Evolutionary conservation across 2,113 vertebrate genomes (phyloP), one percentile per base, ranked within the genome.

Genomic region (Pelobates fuscus): DNA sequence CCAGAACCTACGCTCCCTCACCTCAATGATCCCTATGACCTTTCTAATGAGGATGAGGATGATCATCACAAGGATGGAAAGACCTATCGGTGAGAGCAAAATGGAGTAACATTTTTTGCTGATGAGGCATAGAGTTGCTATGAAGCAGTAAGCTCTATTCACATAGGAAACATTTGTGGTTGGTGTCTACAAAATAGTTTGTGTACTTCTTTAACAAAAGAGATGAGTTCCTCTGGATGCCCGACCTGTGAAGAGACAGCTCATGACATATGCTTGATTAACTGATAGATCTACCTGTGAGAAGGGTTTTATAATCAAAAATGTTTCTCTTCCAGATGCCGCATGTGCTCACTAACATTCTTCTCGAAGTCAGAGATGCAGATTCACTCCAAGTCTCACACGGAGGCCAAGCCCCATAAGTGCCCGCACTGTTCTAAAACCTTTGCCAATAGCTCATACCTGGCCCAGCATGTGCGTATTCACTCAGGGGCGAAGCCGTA

Each of bases 291-390:
- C n/a, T n/a, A n/a, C n/a, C n/a, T n/a, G n/a, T n/a, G n/a, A n/a
- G n/a, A n/a, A n/a, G n/a, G n/a, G n/a, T n/a, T n/a, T n/a, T n/a
- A n/a, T n/a, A n/a, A n/a, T n/a, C n/a, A n/a, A n/a, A n/a, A n/a
- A n/a, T n/a, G n/a, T 10, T 37, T 37, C 32, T 10, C 88, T 88
- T 80, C 82, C 15, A 99, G 97, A 94, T 99, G 97, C 93, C 94
- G 96, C 94, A 99, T 99, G 95, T 99, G 97, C 91, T 96, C 95
- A 80, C 92, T 97, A 92, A 99, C 97, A 85, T 99, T 99, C 95
- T 98, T 96, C 93, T 98, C 94, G 88, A 99, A 99, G 93, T 99
- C 97, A 85, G 96, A 99, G 93, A 99, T 99, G 97, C 97, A 99
- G 94, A 97, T 99, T 93, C 97, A 98, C 84, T 92, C 80, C 83